A percentile compares a stretch with the other conserved stretches of the same genome.
These are phyloP conservation scores for Aspidiotus destructor DNA, from an alignment of 2,888 invertebrate species.

Conservation along the genomic window DNA sequence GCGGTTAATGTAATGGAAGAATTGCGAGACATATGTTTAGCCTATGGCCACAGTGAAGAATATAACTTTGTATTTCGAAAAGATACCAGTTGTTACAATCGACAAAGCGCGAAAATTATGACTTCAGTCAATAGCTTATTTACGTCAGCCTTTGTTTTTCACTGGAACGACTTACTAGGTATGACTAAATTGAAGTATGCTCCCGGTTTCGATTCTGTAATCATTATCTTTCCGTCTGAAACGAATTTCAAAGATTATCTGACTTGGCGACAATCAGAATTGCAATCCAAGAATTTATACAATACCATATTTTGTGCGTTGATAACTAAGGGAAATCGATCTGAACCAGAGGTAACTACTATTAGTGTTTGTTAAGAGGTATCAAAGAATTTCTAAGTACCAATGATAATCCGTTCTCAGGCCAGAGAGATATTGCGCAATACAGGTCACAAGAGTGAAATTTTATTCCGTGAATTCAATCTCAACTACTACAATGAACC, in stretches of 20 bases:
- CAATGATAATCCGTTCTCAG: constrained; percentile 43
- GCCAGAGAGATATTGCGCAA: constrained; percentile 82
- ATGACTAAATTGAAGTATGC: constrained; percentile 63
- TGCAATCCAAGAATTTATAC: constrained; percentile 93
- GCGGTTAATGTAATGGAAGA: constrained; percentile 75
- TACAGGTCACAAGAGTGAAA: constrained; percentile 85
- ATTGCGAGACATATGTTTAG: constrained; percentile 69
- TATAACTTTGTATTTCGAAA: constrained; percentile 84
- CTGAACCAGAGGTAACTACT: constrained; percentile 54
- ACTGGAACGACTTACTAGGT: constrained; percentile 77
- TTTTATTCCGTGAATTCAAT: constrained; percentile 77
- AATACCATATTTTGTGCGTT: constrained; percentile 94
- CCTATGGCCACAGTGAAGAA: constrained; percentile 95
- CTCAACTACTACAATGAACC: constrained; percentile 89
- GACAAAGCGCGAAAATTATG: constrained; percentile 71
- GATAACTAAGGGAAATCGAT: constrained; percentile 63
- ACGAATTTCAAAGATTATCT: constrained; percentile 78
- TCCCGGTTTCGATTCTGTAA: constrained; percentile 83
- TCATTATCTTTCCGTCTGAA: constrained; percentile 79
- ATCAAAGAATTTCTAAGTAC: too few relatives aligned
- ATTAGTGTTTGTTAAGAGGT: background rate
- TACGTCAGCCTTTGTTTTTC: constrained; percentile 73
- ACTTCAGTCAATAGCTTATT: constrained; percentile 83
- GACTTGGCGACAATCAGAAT: constrained; percentile 88
- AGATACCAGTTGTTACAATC: constrained; percentile 64